phyloP scores from a whole-genome alignment of 2,888 invertebrate species.

The Dasypogon diadema region DNA sequence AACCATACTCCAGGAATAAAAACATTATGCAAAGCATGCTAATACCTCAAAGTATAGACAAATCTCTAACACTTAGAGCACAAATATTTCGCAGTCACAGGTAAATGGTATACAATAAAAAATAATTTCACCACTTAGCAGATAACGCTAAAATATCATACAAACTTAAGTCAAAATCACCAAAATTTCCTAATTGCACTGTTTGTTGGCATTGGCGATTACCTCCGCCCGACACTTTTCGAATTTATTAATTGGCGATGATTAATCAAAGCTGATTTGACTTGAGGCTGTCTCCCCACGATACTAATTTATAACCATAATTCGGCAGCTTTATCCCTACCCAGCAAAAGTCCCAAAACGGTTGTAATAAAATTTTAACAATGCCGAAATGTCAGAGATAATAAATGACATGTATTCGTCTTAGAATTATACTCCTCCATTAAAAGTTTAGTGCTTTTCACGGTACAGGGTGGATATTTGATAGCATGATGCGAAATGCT shows the following conservation, averaged over 20 bases:
- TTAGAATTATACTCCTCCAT: constrained; percentile 4
- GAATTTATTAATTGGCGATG: constrained; percentile 30
- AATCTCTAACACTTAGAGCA: not conserved
- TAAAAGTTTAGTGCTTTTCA: constrained; percentile 4
- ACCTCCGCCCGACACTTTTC: not conserved
- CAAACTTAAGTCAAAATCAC: not conserved
- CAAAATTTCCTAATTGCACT: constrained; percentile 6
- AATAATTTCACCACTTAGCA: not conserved
- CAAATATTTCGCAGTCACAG: not conserved
- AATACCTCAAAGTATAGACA: too few species aligned
- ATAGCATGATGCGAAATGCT: too few species aligned
- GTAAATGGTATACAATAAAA: not conserved
- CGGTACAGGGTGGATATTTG: not conserved
- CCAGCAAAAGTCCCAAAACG: not conserved
- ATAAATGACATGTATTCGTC: constrained; percentile 40
- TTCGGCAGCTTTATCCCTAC: not conserved
- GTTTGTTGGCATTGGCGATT: not conserved
- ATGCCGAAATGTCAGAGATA: constrained; percentile 24
- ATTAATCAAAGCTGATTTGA: constrained; percentile 33
- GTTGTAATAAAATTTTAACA: not conserved
- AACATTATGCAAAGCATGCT: constrained; percentile 70
- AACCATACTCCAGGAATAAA: not conserved
- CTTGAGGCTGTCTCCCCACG: not conserved
- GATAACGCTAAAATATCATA: not conserved
- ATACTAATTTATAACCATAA: constrained; percentile 7